Conservation (phyloP, 2,888 invertebrate genomes). For the Ceramica pisi region DNA sequence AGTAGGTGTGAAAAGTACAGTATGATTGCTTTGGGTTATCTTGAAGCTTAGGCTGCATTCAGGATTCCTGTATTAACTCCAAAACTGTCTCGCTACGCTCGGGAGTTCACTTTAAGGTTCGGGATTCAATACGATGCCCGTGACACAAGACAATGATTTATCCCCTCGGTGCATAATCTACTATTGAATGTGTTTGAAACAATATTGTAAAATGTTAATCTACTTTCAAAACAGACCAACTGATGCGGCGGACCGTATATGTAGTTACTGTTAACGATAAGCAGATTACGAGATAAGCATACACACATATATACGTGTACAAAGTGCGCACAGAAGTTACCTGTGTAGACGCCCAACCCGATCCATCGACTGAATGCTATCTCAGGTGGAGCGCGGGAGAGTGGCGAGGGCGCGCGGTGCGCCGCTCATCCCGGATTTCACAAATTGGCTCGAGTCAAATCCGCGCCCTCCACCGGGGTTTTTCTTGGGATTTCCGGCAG, state of each 20-base stretch:
- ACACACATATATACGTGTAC: not conserved
- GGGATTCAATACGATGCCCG: too few relatives aligned
- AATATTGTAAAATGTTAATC: not conserved
- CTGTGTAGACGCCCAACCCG: constrained; percentile 4
- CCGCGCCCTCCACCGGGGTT: constrained; percentile 40
- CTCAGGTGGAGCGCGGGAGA: not conserved
- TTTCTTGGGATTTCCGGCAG: constrained; percentile 51
- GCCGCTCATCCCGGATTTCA: constrained; percentile 40
- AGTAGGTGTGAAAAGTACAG: too few relatives aligned
- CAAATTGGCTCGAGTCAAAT: constrained; percentile 44
- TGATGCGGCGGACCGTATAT: not conserved
- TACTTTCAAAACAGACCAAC: not conserved
- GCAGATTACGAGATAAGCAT: constrained; percentile 17
- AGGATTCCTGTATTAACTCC: too few relatives aligned
- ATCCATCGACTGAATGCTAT: constrained; percentile 16
- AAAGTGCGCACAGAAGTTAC: not conserved
- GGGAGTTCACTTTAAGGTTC: too few relatives aligned
- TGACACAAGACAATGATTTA: too few relatives aligned
- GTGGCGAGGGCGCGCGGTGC: not conserved
- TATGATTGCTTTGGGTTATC: too few relatives aligned
- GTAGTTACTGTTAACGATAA: not conserved
- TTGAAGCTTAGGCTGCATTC: too few relatives aligned
- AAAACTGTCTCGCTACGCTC: too few relatives aligned
- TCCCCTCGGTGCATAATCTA: too few relatives aligned
- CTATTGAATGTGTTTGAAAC: not conserved